phyloP scores from a whole-genome alignment of 1,140 invertebrate genomes.

The Cydia strobilella region DNA sequence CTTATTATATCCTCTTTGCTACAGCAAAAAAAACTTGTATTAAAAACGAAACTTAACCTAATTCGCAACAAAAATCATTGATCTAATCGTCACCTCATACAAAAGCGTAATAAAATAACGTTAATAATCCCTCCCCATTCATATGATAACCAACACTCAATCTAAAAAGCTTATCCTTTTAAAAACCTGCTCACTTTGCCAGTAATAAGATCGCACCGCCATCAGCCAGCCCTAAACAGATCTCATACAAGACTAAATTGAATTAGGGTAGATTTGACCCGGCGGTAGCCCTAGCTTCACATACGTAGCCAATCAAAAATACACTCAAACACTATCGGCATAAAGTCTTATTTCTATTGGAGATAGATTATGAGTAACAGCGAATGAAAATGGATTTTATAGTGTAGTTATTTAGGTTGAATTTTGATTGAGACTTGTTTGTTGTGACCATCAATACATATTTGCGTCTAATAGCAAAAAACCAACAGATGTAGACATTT shows the following conservation, averaged over 20 bases:
- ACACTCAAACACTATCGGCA: conserved; percentile 19
- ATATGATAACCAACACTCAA: conserved; percentile 19
- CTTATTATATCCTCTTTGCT: too few relatives aligned
- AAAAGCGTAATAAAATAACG: not conserved
- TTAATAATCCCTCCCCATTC: not conserved
- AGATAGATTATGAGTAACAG: not conserved
- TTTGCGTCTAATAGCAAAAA: conserved; percentile 77
- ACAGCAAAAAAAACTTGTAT: too few relatives aligned
- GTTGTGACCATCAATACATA: conserved; percentile 67
- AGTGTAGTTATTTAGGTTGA: conserved; percentile 13
- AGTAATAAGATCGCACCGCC: conserved; percentile 29
- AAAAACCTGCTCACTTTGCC: conserved; percentile 17
- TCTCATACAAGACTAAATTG: conserved; percentile 71
- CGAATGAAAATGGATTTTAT: conserved; percentile 35
- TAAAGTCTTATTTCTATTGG: conserved; percentile 34
- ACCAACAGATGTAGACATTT: conserved; percentile 76
- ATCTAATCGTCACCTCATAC: too few relatives aligned
- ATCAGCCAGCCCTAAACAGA: conserved; percentile 68
- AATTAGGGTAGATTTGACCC: conserved; percentile 73
- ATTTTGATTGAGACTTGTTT: conserved; percentile 32
- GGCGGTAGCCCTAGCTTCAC: conserved; percentile 40
- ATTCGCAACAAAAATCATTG: too few relatives aligned
- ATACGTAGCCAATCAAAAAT: conserved; percentile 33
- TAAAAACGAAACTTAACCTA: too few relatives aligned
- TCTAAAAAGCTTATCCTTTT: conserved; percentile 4